A percentile compares a stretch with the other conserved stretches of the same genome.
Conservation (phyloP, 2,888 invertebrate species). For the Celastrina argiolus region DNA sequence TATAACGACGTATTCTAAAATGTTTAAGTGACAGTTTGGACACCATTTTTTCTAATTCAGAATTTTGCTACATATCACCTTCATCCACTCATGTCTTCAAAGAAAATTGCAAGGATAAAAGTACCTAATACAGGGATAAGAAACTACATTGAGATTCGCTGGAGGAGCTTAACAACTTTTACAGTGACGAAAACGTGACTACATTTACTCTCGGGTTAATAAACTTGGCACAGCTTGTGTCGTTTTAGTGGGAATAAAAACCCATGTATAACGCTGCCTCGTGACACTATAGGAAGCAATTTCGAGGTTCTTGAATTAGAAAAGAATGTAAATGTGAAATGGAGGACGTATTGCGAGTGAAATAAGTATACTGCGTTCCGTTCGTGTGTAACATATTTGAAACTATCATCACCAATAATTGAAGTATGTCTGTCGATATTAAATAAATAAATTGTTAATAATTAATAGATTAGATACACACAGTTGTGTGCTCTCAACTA, state of each 20-base stretch:
- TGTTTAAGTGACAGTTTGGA: too few relatives aligned
- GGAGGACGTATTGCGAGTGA: not conserved
- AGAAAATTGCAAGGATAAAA: not conserved
- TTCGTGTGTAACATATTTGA: too few relatives aligned
- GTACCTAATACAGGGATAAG: not conserved
- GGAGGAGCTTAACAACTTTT: not conserved
- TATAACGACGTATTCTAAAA: too few relatives aligned
- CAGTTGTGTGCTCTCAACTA: too few relatives aligned
- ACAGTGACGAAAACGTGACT: constrained; percentile 9
- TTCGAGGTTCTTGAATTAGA: constrained; percentile 1
- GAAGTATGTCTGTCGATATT: too few relatives aligned
- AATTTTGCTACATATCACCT: too few relatives aligned
- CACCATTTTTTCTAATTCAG: too few relatives aligned
- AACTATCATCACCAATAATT: too few relatives aligned
- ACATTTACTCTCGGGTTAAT: not conserved
- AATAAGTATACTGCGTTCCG: too few relatives aligned
- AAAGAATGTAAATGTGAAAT: not conserved
- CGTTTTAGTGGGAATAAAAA: constrained; percentile 6
- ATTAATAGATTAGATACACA: too few relatives aligned
- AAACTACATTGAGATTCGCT: not conserved
- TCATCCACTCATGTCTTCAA: too few relatives aligned
- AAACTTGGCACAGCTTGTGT: constrained; percentile 1
- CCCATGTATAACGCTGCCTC: not conserved
- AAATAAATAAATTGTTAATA: too few relatives aligned
- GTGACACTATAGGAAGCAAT: constrained; percentile 3